Evolutionary conservation across 1,140 invertebrate genomes (phyloP).

Genomic region (Ostrea edulis): DNA sequence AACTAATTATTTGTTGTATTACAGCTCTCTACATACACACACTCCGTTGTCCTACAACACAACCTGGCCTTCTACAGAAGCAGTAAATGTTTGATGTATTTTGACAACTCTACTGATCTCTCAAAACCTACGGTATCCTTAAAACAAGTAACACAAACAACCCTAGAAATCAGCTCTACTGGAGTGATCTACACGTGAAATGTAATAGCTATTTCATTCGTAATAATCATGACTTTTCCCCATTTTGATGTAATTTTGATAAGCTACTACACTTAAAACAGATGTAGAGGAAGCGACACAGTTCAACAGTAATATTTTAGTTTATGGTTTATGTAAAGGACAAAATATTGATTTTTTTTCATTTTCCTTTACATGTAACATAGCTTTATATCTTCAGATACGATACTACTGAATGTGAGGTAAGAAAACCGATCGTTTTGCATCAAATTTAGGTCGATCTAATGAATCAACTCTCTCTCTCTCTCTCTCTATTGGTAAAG

Average conservation of each 20-base stretch:
- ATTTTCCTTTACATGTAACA: background rate
- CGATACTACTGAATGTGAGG: background rate
- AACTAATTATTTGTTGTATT: background rate
- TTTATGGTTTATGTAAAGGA: too few species aligned
- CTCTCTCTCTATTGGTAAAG: too few species aligned
- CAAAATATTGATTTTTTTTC: too few species aligned
- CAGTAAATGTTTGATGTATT: background rate
- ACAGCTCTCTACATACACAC: background rate
- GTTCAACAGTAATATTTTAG: too few species aligned
- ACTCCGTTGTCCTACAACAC: background rate
- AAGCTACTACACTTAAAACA: too few species aligned
- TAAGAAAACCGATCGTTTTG: background rate
- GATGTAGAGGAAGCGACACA: too few species aligned
- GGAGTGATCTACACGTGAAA: too few species aligned
- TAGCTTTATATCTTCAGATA: background rate
- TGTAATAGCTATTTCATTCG: too few species aligned
- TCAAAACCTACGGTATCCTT: conserved; percentile 11
- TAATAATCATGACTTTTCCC: too few species aligned
- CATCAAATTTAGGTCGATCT: background rate
- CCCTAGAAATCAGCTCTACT: too few species aligned
- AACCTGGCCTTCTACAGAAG: background rate
- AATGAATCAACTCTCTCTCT: background rate
- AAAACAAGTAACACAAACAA: background rate
- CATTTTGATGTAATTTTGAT: too few species aligned
- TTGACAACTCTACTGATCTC: background rate